Evolutionary conservation across 1,140 invertebrate genomes (phyloP), one percentile per base, ranked within the genome.

Genomic region (Caenorhabditis briggsae): DNA sequence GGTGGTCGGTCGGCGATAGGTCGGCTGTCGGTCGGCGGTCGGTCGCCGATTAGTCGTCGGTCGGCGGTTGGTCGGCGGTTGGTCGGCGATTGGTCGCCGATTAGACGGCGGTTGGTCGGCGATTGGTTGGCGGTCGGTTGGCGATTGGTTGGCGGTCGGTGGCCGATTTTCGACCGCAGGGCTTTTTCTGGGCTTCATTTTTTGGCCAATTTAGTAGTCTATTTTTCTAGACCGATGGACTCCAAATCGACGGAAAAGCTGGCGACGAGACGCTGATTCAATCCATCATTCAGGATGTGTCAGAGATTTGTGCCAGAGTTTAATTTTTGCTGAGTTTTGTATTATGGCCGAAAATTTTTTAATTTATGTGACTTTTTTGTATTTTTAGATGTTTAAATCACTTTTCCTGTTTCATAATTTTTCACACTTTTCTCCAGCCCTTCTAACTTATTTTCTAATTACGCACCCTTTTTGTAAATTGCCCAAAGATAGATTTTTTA

Each of bases 221-320:
- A 20, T 46, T 55, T 86, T 89, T 87, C 33, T 83, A 83, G 87
- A 25, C 78, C 23, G 87, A 86, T 50, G 82, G 55, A 33, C 50
- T 84, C 48, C 84, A 84, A 89, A 88, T 87, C 56, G 64, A 70
- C 20, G 83, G 86, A 82, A 59, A 61, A 46, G 46, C 64, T 9
- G 82, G 64, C n/a, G 78, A 53, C 20, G 41, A 89, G 78, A 64
- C 86, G 43, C 61, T 89, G 16, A 88, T 86, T 33, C 59, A 59
- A 9, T 46, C 65, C 43, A 55, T 88, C 20, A 82, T 85, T 18
- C 58, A 88, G 16, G 86, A 88, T 33, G 53, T 85, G 3, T 65
- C 82, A n/a, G 61, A 82, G 43, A 85, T 83, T 78, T 85, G 84
- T 58, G 53, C 58, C 2, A 2, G 58, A 16, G 53, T 16, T 6